Conservation (phyloP, 2,113 vertebrate genomes). For the Romanogobio albipinnatus region DNA sequence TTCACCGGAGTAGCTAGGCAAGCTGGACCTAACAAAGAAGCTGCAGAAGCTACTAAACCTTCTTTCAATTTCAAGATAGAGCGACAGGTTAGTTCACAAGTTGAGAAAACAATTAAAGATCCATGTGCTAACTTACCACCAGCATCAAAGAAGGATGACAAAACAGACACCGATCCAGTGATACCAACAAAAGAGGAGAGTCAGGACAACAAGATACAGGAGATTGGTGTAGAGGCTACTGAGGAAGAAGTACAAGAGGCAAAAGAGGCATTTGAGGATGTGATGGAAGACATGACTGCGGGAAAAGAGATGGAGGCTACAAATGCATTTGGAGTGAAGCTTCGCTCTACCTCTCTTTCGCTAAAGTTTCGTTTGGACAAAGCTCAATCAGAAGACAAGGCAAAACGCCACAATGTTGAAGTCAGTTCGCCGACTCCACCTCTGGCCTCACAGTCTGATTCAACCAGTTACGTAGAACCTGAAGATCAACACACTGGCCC, state of each 20-base stretch:
- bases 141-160: neutral
- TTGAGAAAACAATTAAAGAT: conserved; percentile 21
- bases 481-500: conserved; percentile 42
- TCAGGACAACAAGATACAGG: conserved; percentile 44
- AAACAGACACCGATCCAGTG: neutral
- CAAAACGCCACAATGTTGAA: conserved; percentile 77
- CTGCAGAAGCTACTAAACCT: neutral
- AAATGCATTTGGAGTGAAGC: conserved; percentile 84
- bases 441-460: conserved; percentile 62
- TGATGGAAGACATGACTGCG: conserved; percentile 39
- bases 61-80: conserved; percentile 59
- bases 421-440: conserved; percentile 45
- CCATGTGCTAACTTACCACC: neutral
- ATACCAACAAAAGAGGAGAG: conserved; percentile 50
- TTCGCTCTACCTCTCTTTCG: conserved; percentile 86
- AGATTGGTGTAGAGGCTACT: conserved; percentile 31
- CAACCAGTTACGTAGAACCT: conserved; percentile 71
- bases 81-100: conserved; percentile 44
- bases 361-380: conserved; percentile 70
- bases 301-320: conserved; percentile 66
- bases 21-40: conserved; percentile 55
- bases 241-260: conserved; percentile 57
- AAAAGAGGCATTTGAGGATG: conserved; percentile 52
- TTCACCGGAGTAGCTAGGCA: conserved; percentile 71
- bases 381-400: conserved; percentile 64